A percentile compares a stretch with the other conserved stretches of the same genome.
Conservation (phyloP, 2,888 invertebrate species). For the Hetaerina titia region DNA sequence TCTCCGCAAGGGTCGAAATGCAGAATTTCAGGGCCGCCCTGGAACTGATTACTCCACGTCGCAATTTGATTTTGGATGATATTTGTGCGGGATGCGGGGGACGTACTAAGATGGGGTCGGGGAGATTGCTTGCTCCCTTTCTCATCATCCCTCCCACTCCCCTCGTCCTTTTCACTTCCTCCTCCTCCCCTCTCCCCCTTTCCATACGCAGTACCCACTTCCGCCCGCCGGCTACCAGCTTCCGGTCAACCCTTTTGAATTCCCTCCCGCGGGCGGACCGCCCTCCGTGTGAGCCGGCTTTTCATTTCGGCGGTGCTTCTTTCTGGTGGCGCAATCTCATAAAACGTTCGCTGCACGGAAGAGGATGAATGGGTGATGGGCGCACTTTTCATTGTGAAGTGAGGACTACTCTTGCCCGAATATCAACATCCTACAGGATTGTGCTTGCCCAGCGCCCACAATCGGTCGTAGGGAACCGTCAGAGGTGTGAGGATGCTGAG, state of each 20-base stretch:
- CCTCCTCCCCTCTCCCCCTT: background rate
- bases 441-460: no score
- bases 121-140: background rate
- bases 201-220: background rate
- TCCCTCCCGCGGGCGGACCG: background rate
- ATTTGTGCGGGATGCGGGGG: background rate
- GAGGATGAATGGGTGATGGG: background rate
- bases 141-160: no score
- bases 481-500: no score
- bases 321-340: background rate
- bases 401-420: no score
- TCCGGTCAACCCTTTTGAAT: slow-evolving; percentile 25
- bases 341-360: background rate
- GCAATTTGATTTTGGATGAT: background rate
- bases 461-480: no score
- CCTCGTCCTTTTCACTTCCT: background rate
- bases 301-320: background rate
- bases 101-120: background rate
- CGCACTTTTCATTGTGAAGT: background rate
- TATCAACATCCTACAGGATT: no score
- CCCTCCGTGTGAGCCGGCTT: background rate
- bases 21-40: background rate
- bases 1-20: no score
- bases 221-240: background rate
- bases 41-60: background rate